phyloP scores from a whole-genome alignment of 2,888 invertebrate species.

The Odontomyia ornata region DNA sequence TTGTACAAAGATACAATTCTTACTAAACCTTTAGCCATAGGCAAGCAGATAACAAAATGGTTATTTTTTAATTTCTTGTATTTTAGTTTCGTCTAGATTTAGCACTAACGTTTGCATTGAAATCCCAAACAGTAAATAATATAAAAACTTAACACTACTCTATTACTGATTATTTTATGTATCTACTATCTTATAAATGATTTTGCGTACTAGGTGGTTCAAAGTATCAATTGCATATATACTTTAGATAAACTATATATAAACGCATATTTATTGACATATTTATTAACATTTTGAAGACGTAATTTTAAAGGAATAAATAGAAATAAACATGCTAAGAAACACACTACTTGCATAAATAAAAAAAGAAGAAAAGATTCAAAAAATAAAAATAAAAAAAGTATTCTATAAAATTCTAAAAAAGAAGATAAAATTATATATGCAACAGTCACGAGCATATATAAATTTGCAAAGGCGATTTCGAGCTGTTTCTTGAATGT shows the following conservation, averaged over 20 bases:
- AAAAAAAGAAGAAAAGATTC: background rate
- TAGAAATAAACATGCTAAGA: constrained; percentile 30
- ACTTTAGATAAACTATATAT: constrained; percentile 28
- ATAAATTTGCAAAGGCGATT: constrained; percentile 1
- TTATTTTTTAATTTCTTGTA: background rate
- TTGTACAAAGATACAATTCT: background rate
- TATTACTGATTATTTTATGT: constrained; percentile 34
- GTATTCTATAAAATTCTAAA: constrained; percentile 23
- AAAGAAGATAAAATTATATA: constrained; percentile 27
- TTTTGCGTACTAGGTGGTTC: constrained; percentile 42
- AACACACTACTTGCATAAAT: constrained; percentile 11
- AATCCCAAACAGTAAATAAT: constrained; percentile 14
- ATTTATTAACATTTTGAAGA: constrained; percentile 33
- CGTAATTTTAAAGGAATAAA: constrained; percentile 27
- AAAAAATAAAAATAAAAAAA: constrained; percentile 13
- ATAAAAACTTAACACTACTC: background rate
- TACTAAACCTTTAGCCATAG: constrained; percentile 4
- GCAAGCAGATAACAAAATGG: constrained; percentile 3
- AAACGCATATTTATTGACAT: constrained; percentile 41
- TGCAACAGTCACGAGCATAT: background rate
- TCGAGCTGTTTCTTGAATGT: constrained; percentile 43
- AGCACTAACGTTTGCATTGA: constrained; percentile 42
- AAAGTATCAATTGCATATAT: constrained; percentile 29
- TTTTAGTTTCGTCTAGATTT: constrained; percentile 33
- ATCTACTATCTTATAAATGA: constrained; percentile 22